Conservation (phyloP, 2,888 invertebrate genomes). For the Tiphia femorata region DNA sequence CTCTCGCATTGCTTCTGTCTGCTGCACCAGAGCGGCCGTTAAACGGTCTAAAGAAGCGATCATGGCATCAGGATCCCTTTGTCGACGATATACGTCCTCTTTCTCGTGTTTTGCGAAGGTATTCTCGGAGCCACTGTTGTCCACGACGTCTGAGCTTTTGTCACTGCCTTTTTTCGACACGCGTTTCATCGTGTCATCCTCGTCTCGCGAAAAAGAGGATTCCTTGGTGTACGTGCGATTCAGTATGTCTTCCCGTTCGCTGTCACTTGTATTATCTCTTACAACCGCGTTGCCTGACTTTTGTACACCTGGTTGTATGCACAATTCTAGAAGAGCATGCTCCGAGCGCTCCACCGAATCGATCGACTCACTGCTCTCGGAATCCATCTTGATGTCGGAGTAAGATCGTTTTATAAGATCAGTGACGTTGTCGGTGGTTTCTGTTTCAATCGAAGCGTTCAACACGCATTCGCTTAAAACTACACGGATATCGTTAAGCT, state of each 20-base stretch:
- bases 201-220: background rate
- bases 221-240: background rate
- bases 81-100: slow-evolving; percentile 68
- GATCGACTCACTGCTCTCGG: slow-evolving; percentile 58
- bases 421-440: background rate
- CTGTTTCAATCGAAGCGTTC: no score
- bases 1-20: slow-evolving; percentile 74
- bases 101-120: slow-evolving; percentile 27
- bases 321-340: slow-evolving; percentile 54
- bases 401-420: no score
- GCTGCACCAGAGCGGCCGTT: slow-evolving; percentile 76
- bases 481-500: no score
- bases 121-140: no score
- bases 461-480: no score
- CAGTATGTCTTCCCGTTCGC: background rate
- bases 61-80: slow-evolving; percentile 78
- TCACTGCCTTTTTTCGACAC: background rate
- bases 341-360: slow-evolving; percentile 62
- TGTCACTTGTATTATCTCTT: no score
- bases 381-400: no score
- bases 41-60: slow-evolving; percentile 77
- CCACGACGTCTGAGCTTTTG: background rate
- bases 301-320: slow-evolving; percentile 43
- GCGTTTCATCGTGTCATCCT: background rate
- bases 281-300: no score